These are phyloP conservation scores for Selene dorsalis DNA, from an alignment of 2,797 vertebrate species.

Conservation along the genomic window DNA sequence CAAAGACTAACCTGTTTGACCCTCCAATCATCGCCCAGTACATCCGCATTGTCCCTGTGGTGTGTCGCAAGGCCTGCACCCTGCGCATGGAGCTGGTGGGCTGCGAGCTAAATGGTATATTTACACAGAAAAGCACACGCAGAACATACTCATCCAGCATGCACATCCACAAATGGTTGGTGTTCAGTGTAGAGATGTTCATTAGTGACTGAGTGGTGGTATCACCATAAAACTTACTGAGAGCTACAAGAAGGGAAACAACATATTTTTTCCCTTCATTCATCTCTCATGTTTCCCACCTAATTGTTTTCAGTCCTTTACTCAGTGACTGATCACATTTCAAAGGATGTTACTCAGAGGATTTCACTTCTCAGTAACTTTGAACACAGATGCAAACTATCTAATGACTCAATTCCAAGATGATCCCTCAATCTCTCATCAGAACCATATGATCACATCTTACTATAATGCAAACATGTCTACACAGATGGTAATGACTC, in stretches of 20 bases:
- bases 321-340: conserved; percentile 30
- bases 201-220: conserved; percentile 5
- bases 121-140: conserved; percentile 8
- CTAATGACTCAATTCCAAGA: conserved; percentile 27
- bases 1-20: conserved; percentile 90
- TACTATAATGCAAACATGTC: background rate
- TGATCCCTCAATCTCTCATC: conserved; percentile 25
- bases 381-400: conserved; percentile 22
- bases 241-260: background rate
- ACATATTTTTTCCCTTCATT: background rate
- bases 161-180: background rate
- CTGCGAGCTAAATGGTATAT: conserved; percentile 95
- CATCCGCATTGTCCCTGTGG: conserved; percentile 88
- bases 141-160: background rate
- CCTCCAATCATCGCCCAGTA: conserved; percentile 89
- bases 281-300: conserved; percentile 10
- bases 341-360: conserved; percentile 22
- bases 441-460: conserved; percentile 46
- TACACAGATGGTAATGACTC: conserved; percentile 9
- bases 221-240: background rate
- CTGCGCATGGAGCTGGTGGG: conserved; percentile 96
- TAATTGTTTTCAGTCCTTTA: conserved; percentile 41
- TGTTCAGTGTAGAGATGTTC: conserved; percentile 1
- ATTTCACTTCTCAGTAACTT: background rate
- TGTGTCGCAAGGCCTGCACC: conserved; percentile 90